These are phyloP conservation scores for Gari tellinella DNA, from an alignment of 2,888 invertebrate genomes.

Conservation along the genomic window DNA sequence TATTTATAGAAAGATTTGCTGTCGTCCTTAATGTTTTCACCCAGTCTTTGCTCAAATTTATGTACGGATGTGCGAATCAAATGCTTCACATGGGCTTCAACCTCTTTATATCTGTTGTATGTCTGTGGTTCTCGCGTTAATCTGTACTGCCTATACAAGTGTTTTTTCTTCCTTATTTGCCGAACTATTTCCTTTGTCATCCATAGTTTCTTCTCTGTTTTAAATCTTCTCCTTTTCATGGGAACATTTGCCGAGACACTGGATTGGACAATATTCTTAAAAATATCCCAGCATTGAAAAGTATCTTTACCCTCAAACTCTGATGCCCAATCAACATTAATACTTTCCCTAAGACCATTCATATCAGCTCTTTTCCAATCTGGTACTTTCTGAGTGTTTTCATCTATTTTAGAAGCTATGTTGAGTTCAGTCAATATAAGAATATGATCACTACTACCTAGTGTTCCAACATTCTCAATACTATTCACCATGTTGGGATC, in stretches of 20 bases:
- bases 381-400: slow-evolving; percentile 6
- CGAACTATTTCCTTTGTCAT: too few species aligned
- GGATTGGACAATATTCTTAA: too few species aligned
- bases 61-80: slow-evolving; percentile 7
- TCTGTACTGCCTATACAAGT: slow-evolving; percentile 12
- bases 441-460: slow-evolving; percentile 15
- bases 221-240: not conserved
- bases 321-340: too few species aligned
- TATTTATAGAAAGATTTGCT: slow-evolving; percentile 21
- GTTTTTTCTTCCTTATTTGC: too few species aligned
- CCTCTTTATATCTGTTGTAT: slow-evolving; percentile 13
- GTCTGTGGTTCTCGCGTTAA: slow-evolving; percentile 18
- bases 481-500: slow-evolving; percentile 15
- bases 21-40: slow-evolving; percentile 6
- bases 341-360: not conserved
- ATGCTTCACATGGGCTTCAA: slow-evolving; percentile 16
- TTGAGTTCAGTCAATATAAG: slow-evolving; percentile 4
- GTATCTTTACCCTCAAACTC: too few species aligned
- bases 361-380: slow-evolving; percentile 15
- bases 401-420: not conserved
- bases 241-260: too few species aligned
- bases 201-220: slow-evolving; percentile 11
- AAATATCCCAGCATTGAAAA: too few species aligned
- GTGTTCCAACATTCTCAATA: slow-evolving; percentile 6
- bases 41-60: slow-evolving; percentile 11